These are phyloP conservation scores for Sebastes schlegelii DNA, from an alignment of 2,113 vertebrate species.

Conservation along the genomic window DNA sequence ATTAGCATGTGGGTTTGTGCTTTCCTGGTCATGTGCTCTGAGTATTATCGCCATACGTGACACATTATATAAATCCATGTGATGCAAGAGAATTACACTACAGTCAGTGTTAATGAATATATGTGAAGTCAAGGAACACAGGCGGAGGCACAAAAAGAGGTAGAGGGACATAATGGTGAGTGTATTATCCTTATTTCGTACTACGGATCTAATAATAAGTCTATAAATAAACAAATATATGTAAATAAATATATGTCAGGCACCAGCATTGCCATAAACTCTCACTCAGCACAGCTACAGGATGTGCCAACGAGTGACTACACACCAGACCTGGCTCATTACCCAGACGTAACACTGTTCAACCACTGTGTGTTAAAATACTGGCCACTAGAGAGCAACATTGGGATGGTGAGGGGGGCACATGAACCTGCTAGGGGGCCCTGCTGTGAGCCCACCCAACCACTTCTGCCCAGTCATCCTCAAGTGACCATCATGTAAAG, in stretches of 20 bases:
- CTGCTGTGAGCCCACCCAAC: not conserved
- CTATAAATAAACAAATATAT: no score
- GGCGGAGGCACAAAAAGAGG: not conserved
- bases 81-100: not conserved
- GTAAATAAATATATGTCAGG: not conserved
- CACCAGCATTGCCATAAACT: not conserved
- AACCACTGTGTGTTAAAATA: not conserved
- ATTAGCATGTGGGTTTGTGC: not conserved
- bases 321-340: conserved; percentile 1
- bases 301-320: no score
- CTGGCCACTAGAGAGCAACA: not conserved
- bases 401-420: not conserved
- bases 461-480: not conserved
- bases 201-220: no score
- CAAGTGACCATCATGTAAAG: not conserved
- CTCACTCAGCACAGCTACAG: no score
- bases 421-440: not conserved
- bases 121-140: not conserved
- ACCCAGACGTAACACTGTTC: conserved; percentile 4
- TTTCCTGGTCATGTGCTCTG: not conserved
- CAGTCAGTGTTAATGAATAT: not conserved
- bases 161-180: not conserved
- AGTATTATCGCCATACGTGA: not conserved
- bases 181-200: not conserved
- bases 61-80: not conserved